These are phyloP conservation scores for Oithona nana DNA, from an alignment of 2,888 invertebrate genomes.

Conservation along the genomic window DNA sequence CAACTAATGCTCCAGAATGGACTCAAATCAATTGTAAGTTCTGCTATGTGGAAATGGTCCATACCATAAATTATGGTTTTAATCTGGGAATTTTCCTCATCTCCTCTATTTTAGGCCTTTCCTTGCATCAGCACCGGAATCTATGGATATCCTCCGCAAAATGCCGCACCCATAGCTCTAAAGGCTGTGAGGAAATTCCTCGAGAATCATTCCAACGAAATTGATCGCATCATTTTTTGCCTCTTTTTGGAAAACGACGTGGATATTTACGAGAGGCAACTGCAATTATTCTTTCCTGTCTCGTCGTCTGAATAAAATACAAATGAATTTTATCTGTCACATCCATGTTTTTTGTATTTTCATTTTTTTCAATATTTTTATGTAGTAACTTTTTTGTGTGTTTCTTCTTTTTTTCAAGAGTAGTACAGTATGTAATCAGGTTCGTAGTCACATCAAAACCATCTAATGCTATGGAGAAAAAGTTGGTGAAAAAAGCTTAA, in stretches of 20 bases:
- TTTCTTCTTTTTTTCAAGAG: too few species aligned
- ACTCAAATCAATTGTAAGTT: conserved; percentile 41
- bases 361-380: too few species aligned
- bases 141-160: conserved; percentile 60
- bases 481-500: too few species aligned
- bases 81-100: neutral
- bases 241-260: conserved; percentile 51
- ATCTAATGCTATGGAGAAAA: too few species aligned
- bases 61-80: conserved; percentile 10
- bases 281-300: conserved; percentile 50
- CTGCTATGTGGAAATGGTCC: neutral
- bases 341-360: too few species aligned
- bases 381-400: too few species aligned
- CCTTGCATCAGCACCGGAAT: conserved; percentile 84
- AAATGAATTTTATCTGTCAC: too few species aligned
- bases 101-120: conserved; percentile 39
- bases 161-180: conserved; percentile 55
- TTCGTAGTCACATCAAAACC: too few species aligned
- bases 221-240: conserved; percentile 60
- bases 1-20: conserved; percentile 36
- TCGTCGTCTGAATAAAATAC: too few species aligned
- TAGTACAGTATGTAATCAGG: too few species aligned
- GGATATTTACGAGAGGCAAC: conserved; percentile 45
- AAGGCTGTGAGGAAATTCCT: conserved; percentile 44
- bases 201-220: conserved; percentile 30